Percentiles rank a stretch among this genome's conserved stretches.
These are phyloP conservation scores for Mustelus asterias DNA, from an alignment of 2,113 vertebrate genomes.

Conservation along the genomic window DNA sequence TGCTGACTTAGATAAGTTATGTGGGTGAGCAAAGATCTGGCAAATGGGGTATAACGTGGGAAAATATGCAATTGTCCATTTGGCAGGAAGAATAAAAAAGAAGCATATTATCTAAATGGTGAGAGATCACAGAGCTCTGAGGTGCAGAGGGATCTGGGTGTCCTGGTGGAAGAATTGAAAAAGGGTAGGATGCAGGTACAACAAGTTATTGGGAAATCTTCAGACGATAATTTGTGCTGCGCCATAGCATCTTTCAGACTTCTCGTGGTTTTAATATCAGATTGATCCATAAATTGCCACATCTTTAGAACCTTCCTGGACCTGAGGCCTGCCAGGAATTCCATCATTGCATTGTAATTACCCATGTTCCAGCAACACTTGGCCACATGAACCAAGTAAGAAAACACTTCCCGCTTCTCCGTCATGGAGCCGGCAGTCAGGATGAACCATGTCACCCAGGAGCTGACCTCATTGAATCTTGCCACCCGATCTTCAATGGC, in stretches of 20 bases:
- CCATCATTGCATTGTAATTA: slow-evolving; percentile 98
- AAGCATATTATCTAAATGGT: too few relatives aligned
- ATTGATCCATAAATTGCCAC: slow-evolving; percentile 99
- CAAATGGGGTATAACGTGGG: too few relatives aligned
- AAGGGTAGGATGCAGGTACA: too few relatives aligned
- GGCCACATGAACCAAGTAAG: slow-evolving; percentile 87
- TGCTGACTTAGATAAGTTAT: too few relatives aligned
- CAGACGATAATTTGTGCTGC: slow-evolving; percentile 83
- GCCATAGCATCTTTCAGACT: slow-evolving; percentile 95
- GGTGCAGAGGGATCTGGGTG: too few relatives aligned
- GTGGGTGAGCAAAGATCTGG: too few relatives aligned
- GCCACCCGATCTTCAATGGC: too few relatives aligned
- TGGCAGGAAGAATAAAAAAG: too few relatives aligned
- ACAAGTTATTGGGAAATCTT: slow-evolving; percentile 42
- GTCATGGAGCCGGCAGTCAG: slow-evolving; percentile 95
- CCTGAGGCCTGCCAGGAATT: slow-evolving; percentile 94
- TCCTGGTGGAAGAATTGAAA: too few relatives aligned
- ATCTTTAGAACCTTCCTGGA: slow-evolving; percentile 97
- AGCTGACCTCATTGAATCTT: slow-evolving; percentile 72
- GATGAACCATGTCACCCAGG: slow-evolving; percentile 96
- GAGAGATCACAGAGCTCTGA: too few relatives aligned
- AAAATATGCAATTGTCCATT: too few relatives aligned
- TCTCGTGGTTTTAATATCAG: slow-evolving; percentile 91
- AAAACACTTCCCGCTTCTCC: slow-evolving; percentile 95
- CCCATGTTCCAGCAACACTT: slow-evolving; percentile 99